Evolutionary conservation across 2,888 invertebrate genomes (phyloP).

Genomic region (Heliconius ismenius): DNA sequence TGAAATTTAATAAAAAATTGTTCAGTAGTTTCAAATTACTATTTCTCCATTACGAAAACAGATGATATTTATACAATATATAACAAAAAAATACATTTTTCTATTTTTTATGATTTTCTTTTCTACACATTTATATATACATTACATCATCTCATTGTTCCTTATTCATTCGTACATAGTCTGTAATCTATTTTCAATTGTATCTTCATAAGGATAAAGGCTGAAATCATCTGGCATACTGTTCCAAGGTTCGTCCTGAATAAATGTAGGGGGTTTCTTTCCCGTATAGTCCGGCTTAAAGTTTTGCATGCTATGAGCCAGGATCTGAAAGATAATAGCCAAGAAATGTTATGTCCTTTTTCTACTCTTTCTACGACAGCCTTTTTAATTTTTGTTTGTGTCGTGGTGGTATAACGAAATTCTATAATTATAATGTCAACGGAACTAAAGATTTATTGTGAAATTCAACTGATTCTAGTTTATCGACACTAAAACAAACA

Average conservation of each 20-base stretch:
- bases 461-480: not conserved
- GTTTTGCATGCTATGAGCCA: conserved; percentile 48
- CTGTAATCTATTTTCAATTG: conserved; percentile 54
- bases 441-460: not conserved
- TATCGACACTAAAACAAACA: not conserved
- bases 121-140: conserved; percentile 1
- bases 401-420: not conserved
- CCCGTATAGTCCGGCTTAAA: conserved; percentile 44
- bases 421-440: not conserved
- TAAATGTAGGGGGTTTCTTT: conserved; percentile 46
- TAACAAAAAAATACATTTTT: not conserved
- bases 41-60: too few relatives aligned
- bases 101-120: not conserved
- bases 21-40: not conserved
- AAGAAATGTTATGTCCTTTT: not conserved
- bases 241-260: conserved; percentile 58
- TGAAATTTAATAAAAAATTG: not conserved
- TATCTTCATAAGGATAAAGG: conserved; percentile 55
- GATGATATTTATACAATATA: not conserved
- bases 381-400: too few relatives aligned
- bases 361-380: too few relatives aligned
- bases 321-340: conserved; percentile 49
- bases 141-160: not conserved
- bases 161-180: conserved; percentile 45
- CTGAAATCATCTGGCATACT: conserved; percentile 54